These are phyloP conservation scores for Sphyrna mokarran DNA, from an alignment of 2,113 vertebrate species.

Conservation along the genomic window DNA sequence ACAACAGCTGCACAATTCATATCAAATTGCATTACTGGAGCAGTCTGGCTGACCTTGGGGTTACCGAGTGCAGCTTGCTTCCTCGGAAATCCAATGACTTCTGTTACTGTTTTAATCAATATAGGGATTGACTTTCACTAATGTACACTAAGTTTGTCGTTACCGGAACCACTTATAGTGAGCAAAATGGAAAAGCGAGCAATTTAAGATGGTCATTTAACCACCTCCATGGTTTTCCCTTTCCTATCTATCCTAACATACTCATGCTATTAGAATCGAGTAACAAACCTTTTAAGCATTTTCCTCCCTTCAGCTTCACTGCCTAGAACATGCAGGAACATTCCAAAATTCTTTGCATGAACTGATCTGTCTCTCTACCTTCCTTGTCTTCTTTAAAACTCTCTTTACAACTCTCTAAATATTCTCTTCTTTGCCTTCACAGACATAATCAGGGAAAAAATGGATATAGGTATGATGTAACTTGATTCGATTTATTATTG, in stretches of 20 bases:
- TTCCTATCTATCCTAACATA: background rate
- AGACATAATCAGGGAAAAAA: background rate
- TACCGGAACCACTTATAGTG: background rate
- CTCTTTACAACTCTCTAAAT: background rate
- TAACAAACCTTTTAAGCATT: background rate
- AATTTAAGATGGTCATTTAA: background rate
- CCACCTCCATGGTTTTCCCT: background rate
- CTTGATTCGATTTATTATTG: too few species aligned
- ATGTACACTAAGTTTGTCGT: background rate
- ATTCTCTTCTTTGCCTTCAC: background rate
- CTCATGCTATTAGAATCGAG: background rate
- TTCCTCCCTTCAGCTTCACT: background rate
- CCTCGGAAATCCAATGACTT: background rate
- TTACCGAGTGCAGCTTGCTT: background rate
- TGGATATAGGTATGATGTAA: too few species aligned
- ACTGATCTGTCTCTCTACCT: background rate
- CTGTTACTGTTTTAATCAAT: background rate
- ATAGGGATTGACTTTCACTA: background rate
- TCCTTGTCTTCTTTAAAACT: background rate
- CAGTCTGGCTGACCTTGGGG: background rate
- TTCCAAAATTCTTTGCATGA: background rate
- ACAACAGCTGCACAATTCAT: background rate
- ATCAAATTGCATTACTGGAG: background rate
- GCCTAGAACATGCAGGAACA: background rate
- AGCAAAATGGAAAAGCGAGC: background rate